Evolutionary conservation across 1,140 invertebrate genomes (phyloP), one percentile per base, ranked within the genome.

Genomic region (Cataglyphis hispanica): DNA sequence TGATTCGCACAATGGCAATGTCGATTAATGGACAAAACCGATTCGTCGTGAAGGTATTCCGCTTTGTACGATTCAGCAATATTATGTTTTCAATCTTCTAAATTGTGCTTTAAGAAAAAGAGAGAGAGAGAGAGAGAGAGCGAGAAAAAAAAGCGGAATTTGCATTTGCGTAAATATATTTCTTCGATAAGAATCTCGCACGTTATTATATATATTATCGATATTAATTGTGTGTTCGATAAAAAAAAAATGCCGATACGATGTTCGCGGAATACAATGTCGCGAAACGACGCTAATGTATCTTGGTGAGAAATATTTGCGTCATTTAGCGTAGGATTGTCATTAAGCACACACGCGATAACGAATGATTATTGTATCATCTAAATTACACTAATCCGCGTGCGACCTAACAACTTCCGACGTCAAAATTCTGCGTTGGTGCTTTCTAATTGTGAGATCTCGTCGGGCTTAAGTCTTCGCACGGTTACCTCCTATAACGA

Each of bases 371-470:
- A 72, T 83, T 83, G 67, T 83, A 72, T 74, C 78, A 46, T 74
- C 53, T 72, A 83, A 83, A 83, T 83, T 83, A 46, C 78, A 19
- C 25, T 83, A 74, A 83, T 83, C 78, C 78, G 78, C 67, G 53
- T 8, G 66, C 63, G 34, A n/a, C 34, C 34, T 74, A 83, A 83
- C 78, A 60, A 83, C 67, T 83, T 83, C 78, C 78, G 78, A 34
- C 84, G 87, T 89, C 87, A 86, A 89, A 88, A 89, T 89, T 86
- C 88, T 76, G 37, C 76, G 61, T 50, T 46, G 58, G 53, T 22
- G 50, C 85, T 50, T 60, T 90, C 89, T 90, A 90, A 90, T 90
- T 90, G 89, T 60, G 50, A 85, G 88, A 86, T 90, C 88, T 66
- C 60, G 69, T 25, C 46, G 61, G 61, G 89, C 80, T 90, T 89